Conservation (phyloP, 2,888 invertebrate genomes). For the Polydesmus complanatus region DNA sequence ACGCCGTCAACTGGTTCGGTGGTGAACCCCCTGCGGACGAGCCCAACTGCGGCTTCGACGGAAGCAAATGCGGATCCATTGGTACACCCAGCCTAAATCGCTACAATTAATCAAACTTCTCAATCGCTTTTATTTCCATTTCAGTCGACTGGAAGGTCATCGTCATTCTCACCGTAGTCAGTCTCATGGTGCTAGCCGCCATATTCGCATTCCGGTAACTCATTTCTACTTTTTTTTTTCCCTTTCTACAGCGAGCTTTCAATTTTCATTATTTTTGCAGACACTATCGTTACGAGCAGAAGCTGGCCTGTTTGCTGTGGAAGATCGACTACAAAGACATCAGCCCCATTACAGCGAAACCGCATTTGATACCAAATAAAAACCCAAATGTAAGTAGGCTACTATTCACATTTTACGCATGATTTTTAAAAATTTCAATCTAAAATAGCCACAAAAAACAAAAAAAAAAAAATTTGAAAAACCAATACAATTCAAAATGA, state of each 20-base stretch:
- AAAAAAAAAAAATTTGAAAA: too few species aligned
- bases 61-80: conserved; percentile 52
- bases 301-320: conserved; percentile 39
- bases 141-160: conserved; percentile 34
- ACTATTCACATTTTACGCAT: background rate
- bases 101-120: background rate
- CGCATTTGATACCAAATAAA: too few species aligned
- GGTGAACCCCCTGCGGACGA: conserved; percentile 73
- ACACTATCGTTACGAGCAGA: conserved; percentile 38
- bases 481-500: too few species aligned
- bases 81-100: background rate
- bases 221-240: conserved; percentile 1
- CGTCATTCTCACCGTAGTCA: conserved; percentile 47
- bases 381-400: conserved; percentile 3
- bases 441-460: too few species aligned
- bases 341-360: background rate
- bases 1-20: conserved; percentile 31
- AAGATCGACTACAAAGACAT: conserved; percentile 42
- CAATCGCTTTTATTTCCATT: conserved; percentile 14
- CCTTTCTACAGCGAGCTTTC: background rate
- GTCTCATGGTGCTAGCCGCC: conserved; percentile 48
- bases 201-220: conserved; percentile 50
- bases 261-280: conserved; percentile 24
- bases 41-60: conserved; percentile 85
- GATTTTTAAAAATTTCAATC: too few species aligned